Evolutionary conservation across 2,113 vertebrate species (phyloP).

Genomic region (Beaufortia kweichowensis): DNA sequence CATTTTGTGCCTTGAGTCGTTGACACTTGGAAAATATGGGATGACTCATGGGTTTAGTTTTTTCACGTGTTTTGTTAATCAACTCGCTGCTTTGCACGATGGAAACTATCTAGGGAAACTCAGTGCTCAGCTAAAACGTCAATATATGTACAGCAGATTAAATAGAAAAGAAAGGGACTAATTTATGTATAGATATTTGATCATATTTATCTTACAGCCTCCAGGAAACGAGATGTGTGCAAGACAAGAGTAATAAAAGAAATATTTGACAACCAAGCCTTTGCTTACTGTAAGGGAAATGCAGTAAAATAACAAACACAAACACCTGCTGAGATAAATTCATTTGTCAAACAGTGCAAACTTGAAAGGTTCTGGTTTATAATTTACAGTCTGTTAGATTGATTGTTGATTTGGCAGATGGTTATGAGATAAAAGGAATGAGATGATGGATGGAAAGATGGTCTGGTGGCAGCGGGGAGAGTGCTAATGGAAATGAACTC

Average conservation of each 20-base stretch:
- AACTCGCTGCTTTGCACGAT: neutral
- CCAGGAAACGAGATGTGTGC: neutral
- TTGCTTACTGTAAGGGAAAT: too few relatives aligned
- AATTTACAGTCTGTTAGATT: too few relatives aligned
- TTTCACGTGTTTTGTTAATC: slow-evolving; percentile 16
- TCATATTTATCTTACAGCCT: neutral
- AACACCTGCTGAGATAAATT: too few relatives aligned
- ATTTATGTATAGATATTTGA: neutral
- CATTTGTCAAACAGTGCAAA: too few relatives aligned
- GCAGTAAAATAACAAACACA: too few relatives aligned
- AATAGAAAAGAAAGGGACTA: neutral
- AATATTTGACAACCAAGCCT: neutral
- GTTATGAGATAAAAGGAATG: slow-evolving; percentile 28
- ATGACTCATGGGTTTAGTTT: slow-evolving; percentile 22
- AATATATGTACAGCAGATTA: neutral
- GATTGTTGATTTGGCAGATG: slow-evolving; percentile 4
- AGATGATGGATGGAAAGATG: neutral
- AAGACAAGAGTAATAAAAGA: neutral
- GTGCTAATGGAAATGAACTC: slow-evolving; percentile 14
- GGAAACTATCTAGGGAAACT: slow-evolving; percentile 14
- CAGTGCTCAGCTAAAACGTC: neutral
- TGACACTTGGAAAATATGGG: slow-evolving; percentile 21
- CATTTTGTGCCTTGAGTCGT: neutral
- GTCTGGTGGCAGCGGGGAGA: neutral
- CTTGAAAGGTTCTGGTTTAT: too few relatives aligned